Base-by-base conservation (phyloP, 92 coral and sea anemone genomes). In the Zoanthus sansibaricus region DNA sequence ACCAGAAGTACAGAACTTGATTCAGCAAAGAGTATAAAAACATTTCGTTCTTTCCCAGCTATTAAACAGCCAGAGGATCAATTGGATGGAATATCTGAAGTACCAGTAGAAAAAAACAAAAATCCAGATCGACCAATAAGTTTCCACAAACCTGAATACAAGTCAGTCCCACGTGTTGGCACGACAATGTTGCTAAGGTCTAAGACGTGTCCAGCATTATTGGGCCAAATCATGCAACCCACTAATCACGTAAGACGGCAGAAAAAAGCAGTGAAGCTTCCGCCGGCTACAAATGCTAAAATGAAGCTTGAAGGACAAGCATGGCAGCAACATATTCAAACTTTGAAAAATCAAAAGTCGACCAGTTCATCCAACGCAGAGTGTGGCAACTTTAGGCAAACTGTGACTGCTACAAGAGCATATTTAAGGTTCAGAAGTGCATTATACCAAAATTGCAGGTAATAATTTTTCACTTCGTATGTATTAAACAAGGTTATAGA, bases 261-360 rank as follows among this genome's bases (percentile, higher is more conserved):
- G 33, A 79, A 45, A 18, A 61, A 17, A n/a, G 72, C 61, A 6
- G 74, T 67, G 13, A 79, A 79, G 73, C 59, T 79, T 45, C 84
- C 84, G 6, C 84, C 84, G 13, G 42, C 84, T 18, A 30, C 83
- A 14, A 78, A 58, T 33, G 31, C 70, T 3, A 78, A 37, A 20
- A 25, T 78, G 70, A 78, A 78, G 66, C 66, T 58, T 14, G 66
- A 16, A 12, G 85, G 85, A 64, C 75, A 80, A 45, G 85, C 85
- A 4, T 80, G 85, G 85, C 45, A 64, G 12, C 61, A 80, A 11
- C 85, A 80, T 13, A 17, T 80, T 47, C 25, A 20, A 45, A 46
- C 13, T 30, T 8, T 80, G 59, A 74, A 66, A 54, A 67, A 45
- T 44, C 74, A 16, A 1, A 61, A 17, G 42, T 4, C 75, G 11